A percentile compares a stretch with the other conserved stretches of the same genome.
These are phyloP conservation scores for Ahaetulla prasina DNA, from an alignment of 2,113 vertebrate genomes.

Conservation along the genomic window DNA sequence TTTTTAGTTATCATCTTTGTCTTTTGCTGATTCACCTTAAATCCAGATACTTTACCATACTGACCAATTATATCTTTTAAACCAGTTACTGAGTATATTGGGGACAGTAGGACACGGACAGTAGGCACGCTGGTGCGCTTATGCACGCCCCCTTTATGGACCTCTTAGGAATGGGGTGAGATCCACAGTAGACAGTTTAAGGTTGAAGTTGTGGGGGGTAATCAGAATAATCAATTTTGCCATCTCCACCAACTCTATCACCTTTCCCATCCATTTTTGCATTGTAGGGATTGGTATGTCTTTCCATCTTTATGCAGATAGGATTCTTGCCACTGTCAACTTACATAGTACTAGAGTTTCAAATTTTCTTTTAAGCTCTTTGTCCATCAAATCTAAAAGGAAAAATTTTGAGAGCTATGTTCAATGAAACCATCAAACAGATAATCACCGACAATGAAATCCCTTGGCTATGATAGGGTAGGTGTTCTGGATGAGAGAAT, in stretches of 20 bases:
- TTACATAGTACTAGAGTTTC: background rate
- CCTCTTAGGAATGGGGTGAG: too few species aligned
- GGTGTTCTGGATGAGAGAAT: background rate
- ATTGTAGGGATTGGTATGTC: background rate
- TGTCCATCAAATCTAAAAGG: background rate
- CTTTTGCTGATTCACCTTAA: too few species aligned
- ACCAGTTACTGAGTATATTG: too few species aligned
- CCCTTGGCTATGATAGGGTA: background rate
- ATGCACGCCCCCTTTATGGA: too few species aligned
- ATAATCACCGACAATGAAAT: background rate
- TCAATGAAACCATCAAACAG: background rate
- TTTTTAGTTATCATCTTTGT: too few species aligned
- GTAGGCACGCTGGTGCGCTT: too few species aligned
- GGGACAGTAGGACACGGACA: too few species aligned
- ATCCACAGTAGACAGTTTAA: too few species aligned
- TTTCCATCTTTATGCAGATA: background rate
- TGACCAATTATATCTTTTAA: too few species aligned
- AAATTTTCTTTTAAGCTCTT: background rate
- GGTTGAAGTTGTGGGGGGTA: background rate
- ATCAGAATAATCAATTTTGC: background rate
- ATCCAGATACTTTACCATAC: too few species aligned
- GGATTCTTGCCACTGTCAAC: background rate
- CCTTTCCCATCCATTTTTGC: background rate
- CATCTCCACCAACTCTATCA: background rate
- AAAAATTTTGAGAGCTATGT: background rate